Conservation (phyloP, 2,888 invertebrate species). For the Drosophila prostipennis region DNA sequence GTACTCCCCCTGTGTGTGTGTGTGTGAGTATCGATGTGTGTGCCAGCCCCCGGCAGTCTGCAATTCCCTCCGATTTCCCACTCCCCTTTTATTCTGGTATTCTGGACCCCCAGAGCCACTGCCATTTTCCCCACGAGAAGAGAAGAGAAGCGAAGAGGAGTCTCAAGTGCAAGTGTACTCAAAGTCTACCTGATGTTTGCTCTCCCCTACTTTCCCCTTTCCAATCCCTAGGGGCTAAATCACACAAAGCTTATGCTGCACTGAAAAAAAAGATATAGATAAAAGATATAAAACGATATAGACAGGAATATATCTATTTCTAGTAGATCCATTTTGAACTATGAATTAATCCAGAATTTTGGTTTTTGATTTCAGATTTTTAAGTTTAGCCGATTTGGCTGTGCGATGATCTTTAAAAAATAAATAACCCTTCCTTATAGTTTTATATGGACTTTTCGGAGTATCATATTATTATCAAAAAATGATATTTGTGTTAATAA, state of each 20-base stretch:
- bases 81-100: constrained; percentile 1
- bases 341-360: too few species aligned
- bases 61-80: constrained; percentile 5
- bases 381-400: too few species aligned
- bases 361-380: too few species aligned
- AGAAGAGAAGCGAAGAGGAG: constrained; percentile 15
- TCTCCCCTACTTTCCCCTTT: constrained; percentile 12
- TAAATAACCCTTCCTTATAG: too few species aligned
- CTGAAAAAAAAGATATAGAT: not conserved
- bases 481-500: too few species aligned
- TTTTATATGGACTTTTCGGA: too few species aligned
- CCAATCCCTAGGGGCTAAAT: constrained; percentile 42
- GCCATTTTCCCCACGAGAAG: constrained; percentile 7
- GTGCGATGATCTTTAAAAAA: too few species aligned
- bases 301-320: too few species aligned
- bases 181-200: constrained; percentile 51
- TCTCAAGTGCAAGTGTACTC: constrained; percentile 53
- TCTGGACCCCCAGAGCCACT: constrained; percentile 4
- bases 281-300: too few species aligned
- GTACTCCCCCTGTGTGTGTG: constrained; percentile 23
- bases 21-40: constrained; percentile 9
- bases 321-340: too few species aligned
- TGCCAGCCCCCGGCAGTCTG: constrained; percentile 30
- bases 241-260: constrained; percentile 31
- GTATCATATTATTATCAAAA: too few species aligned